A percentile compares a stretch with the other conserved stretches of the same genome.
Evolutionary conservation across 2,797 vertebrate genomes (phyloP).

Genomic region (Centroberyx gerrardi): DNA sequence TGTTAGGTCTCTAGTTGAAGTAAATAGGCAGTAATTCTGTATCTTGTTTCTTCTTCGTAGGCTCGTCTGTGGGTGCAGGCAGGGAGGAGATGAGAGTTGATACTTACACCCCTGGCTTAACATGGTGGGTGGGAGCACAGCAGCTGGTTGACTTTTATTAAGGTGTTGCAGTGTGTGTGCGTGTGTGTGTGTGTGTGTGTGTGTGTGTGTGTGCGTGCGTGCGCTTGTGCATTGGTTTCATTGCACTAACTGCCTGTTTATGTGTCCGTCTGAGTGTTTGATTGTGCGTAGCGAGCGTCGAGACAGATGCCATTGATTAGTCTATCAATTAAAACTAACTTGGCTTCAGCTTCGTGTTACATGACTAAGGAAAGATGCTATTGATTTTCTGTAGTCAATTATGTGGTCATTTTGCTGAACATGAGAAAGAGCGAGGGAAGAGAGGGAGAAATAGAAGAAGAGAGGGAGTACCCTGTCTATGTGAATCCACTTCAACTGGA

Average conservation of each 20-base stretch:
- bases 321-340: constrained; percentile 66
- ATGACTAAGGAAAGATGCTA: constrained; percentile 36
- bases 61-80: constrained; percentile 75
- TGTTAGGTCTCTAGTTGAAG: constrained; percentile 76
- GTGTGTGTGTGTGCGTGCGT: constrained; percentile 9
- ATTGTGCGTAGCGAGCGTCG: constrained; percentile 22
- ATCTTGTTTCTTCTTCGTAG: constrained; percentile 76
- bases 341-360: constrained; percentile 29
- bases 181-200: constrained; percentile 9
- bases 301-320: constrained; percentile 45
- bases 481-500: constrained; percentile 79
- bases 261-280: constrained; percentile 15
- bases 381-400: constrained; percentile 53
- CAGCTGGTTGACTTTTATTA: constrained; percentile 78
- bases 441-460: constrained; percentile 42
- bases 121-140: constrained; percentile 72
- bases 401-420: constrained; percentile 65
- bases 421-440: constrained; percentile 25
- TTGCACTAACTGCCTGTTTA: constrained; percentile 32
- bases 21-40: constrained; percentile 76
- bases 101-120: constrained; percentile 76
- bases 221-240: constrained; percentile 10
- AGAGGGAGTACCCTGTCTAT: constrained; percentile 55
- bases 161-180: constrained; percentile 47
- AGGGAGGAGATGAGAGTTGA: constrained; percentile 68